Conservation (phyloP, 2,888 invertebrate genomes). For the Malthinus flaveolus region DNA sequence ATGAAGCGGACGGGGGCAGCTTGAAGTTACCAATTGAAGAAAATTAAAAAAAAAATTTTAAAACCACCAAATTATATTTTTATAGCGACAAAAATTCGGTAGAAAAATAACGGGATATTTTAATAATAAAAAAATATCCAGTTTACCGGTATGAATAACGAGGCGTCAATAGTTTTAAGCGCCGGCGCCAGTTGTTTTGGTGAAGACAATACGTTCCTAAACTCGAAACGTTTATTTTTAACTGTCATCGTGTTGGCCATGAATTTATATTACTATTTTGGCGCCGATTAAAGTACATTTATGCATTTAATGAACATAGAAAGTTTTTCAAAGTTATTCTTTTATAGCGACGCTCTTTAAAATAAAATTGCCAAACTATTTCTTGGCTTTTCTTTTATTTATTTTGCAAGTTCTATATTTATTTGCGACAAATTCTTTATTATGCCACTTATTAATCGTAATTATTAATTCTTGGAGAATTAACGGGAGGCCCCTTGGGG, state of each 20-base stretch:
- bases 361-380: constrained; percentile 4
- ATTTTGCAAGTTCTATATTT: too few species aligned
- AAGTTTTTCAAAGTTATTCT: not conserved
- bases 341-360: not conserved
- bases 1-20: too few species aligned
- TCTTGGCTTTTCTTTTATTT: too few species aligned
- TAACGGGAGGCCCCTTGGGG: too few species aligned
- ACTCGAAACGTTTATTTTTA: constrained; percentile 33
- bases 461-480: too few species aligned
- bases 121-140: constrained; percentile 10
- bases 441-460: too few species aligned
- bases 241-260: constrained; percentile 27
- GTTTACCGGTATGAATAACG: constrained; percentile 18
- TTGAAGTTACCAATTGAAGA: too few species aligned
- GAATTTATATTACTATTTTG: constrained; percentile 31
- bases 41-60: too few species aligned
- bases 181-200: constrained; percentile 34
- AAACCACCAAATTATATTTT: too few species aligned
- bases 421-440: too few species aligned
- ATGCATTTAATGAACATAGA: constrained; percentile 9
- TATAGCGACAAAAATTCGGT: too few species aligned
- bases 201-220: constrained; percentile 32
- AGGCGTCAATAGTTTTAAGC: constrained; percentile 29
- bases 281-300: constrained; percentile 27
- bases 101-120: too few species aligned